A percentile compares a stretch with the other conserved stretches of the same genome.
Evolutionary conservation across 2,888 invertebrate species (phyloP).

Genomic region (Furcula furcula): DNA sequence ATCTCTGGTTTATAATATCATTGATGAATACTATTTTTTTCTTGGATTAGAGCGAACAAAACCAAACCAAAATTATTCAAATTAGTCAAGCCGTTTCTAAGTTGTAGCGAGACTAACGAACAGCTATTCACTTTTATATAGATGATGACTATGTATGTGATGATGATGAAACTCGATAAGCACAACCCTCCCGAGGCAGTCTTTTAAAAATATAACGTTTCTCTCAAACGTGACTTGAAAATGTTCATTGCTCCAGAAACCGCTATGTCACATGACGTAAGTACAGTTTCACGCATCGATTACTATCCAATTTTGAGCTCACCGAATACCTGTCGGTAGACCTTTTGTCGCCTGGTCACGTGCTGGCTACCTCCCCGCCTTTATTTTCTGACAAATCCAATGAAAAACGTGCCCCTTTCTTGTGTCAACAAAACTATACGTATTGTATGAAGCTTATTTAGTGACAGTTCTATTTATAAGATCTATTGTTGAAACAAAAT

Average conservation of each 20-base stretch:
- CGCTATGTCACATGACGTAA: slow-evolving; percentile 29
- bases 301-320: slow-evolving; percentile 73
- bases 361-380: slow-evolving; percentile 48
- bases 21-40: too few relatives aligned
- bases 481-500: slow-evolving; percentile 12
- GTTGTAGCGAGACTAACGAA: too few relatives aligned
- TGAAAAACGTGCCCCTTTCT: slow-evolving; percentile 55
- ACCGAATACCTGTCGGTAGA: slow-evolving; percentile 64
- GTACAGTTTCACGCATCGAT: slow-evolving; percentile 71
- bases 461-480: slow-evolving; percentile 22
- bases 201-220: too few relatives aligned
- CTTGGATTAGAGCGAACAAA: too few relatives aligned
- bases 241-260: slow-evolving; percentile 10
- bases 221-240: too few relatives aligned
- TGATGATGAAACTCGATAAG: too few relatives aligned
- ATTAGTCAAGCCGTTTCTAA: too few relatives aligned
- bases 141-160: too few relatives aligned
- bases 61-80: too few relatives aligned
- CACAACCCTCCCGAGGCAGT: too few relatives aligned
- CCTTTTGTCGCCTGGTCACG: slow-evolving; percentile 75
- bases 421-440: slow-evolving; percentile 43
- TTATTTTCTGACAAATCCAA: slow-evolving; percentile 50
- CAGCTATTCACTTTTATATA: too few relatives aligned
- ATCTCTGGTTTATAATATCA: too few relatives aligned
- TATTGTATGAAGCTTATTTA: slow-evolving; percentile 36